Conservation (phyloP, 1,140 invertebrate species). For the Musca domestica region DNA sequence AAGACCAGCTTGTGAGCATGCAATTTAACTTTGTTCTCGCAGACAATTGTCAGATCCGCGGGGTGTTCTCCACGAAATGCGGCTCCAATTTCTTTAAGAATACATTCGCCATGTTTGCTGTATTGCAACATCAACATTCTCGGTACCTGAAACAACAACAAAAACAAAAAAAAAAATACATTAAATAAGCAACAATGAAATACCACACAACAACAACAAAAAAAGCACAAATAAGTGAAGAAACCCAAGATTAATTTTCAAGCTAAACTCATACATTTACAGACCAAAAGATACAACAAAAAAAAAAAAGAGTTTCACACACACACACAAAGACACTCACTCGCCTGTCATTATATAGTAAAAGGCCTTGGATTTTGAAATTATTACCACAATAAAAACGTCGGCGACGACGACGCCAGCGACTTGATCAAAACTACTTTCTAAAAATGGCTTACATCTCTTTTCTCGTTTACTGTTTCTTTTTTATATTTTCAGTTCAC, state of each 20-base stretch:
- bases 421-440: constrained; percentile 22
- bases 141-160: constrained; percentile 55
- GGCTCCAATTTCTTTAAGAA: constrained; percentile 80
- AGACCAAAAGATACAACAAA: too few relatives aligned
- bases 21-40: constrained; percentile 71
- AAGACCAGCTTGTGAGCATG: constrained; percentile 77
- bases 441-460: constrained; percentile 21
- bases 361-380: constrained; percentile 18
- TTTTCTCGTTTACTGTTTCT: background rate
- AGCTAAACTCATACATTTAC: too few relatives aligned
- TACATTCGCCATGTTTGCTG: constrained; percentile 84
- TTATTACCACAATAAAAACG: background rate
- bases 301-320: too few relatives aligned
- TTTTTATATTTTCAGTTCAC: too few relatives aligned
- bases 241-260: too few relatives aligned
- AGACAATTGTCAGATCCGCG: constrained; percentile 77
- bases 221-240: too few relatives aligned
- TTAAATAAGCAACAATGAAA: constrained; percentile 6
- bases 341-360: constrained; percentile 2
- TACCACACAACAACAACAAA: background rate
- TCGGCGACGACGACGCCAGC: too few relatives aligned
- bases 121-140: constrained; percentile 80
- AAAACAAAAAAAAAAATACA: constrained; percentile 9
- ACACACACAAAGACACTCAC: too few relatives aligned
- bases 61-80: constrained; percentile 79